Base-by-base conservation (phyloP, 2,113 vertebrate genomes). In the Cephalopterus ornatus region DNA sequence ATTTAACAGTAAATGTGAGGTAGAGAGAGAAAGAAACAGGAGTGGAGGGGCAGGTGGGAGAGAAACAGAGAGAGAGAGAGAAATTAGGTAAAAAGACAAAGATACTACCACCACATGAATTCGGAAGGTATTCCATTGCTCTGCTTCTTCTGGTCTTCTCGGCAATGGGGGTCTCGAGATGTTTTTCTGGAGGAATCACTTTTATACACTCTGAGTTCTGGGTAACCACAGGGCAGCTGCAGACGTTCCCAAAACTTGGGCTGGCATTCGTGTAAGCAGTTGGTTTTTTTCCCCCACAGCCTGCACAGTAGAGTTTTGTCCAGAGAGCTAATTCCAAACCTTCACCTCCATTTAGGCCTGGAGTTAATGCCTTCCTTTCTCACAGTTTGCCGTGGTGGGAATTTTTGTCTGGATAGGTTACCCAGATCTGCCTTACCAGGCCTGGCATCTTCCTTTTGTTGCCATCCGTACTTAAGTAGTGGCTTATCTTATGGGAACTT, bases 21-120 rank as follows among this genome's bases (percentile, higher is more conserved):
- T 21, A 49, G 35, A 27, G 11, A 3, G 2, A 2, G 2, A 8
- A 4, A 16, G 15, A 3, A 2, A 39, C 19, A 61, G 24, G 6
- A 21, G 11, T 28, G 9, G 12, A 4, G 15, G 11, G 37, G 37
- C 7, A 5, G 15, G 9, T 44, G 14, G 19, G 4, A 5, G 6
- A 27, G 37, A 35, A 59, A 35, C 30, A 32, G 15, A 61, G 35
- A 61, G 58, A 39, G 13, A 53, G 32, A 61, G 24, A 39, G 11
- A 37, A 39, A 39, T 39, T 62, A 39, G 26, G 7, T 39, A 27
- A 62, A 27, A 39, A 62, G 17, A 39, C 13, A 39, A 28, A 62
- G 59, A 13, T 39, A 39, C 19, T 26, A 39, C 35, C 11, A 28
- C 14, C 26, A 28, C 17, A 16, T 39, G 37, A 11, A 62, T 39